These are phyloP conservation scores for Drosophila equinoxialis DNA, from an alignment of 1,140 invertebrate genomes.

Conservation along the genomic window DNA sequence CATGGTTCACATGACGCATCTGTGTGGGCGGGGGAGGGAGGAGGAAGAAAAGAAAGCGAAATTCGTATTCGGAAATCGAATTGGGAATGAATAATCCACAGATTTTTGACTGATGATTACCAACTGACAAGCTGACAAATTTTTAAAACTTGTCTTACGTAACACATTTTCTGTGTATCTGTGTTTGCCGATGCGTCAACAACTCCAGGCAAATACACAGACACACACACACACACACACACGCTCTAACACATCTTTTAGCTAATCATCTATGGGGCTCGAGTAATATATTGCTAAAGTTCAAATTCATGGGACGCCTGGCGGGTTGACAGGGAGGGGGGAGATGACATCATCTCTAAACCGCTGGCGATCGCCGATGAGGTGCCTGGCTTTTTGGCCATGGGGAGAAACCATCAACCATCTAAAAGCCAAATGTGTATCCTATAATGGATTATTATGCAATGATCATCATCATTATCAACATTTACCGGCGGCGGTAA, in stretches of 20 bases:
- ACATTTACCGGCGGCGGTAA: background rate
- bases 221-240: conserved; percentile 20
- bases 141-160: conserved; percentile 44
- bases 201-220: conserved; percentile 31
- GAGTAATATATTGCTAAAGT: conserved; percentile 59
- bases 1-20: conserved; percentile 65
- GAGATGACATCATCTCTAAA: conserved; percentile 55
- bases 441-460: conserved; percentile 67
- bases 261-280: conserved; percentile 50
- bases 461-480: conserved; percentile 54
- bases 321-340: background rate
- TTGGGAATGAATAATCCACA: conserved; percentile 53
- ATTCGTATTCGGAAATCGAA: conserved; percentile 24
- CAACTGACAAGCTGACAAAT: conserved; percentile 32
- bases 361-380: conserved; percentile 36
- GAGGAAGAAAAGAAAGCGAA: conserved; percentile 66
- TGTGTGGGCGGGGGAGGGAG: no score
- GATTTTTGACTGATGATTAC: conserved; percentile 17
- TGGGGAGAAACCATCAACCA: conserved; percentile 50
- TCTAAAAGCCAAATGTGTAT: conserved; percentile 26
- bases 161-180: conserved; percentile 10
- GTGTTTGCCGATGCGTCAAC: conserved; percentile 44
- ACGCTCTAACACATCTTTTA: conserved; percentile 42
- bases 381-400: background rate
- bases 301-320: conserved; percentile 40